Base-by-base conservation (phyloP, 2,888 invertebrate genomes). In the Limnephilus lunatus region DNA sequence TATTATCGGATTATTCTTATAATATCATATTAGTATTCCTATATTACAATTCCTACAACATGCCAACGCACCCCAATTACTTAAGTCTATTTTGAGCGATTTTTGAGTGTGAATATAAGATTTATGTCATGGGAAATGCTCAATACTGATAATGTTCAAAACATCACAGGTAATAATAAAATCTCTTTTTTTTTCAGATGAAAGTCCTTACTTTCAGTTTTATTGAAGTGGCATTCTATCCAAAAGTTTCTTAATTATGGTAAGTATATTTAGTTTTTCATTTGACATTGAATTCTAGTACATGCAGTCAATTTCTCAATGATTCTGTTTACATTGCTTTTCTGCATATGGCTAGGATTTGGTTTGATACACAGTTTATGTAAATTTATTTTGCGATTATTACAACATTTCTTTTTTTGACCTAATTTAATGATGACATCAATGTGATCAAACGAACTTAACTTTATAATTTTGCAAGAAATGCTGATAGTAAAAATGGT, bases 201-300 rank as follows among this genome's bases (percentile, higher is more conserved):
- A n/a, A 87, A 48, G 48, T 25, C 30, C 31, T 53, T 48, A n/a
- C 39, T 83, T 48, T 86, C 30, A 44, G 44, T 48, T 30, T 53
- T 44, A 31, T 87, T 89, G 88, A 89, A 89, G 88, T 80, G 68
- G 35, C 35, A 35, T 25, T 35, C 32, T 12, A 68, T 32, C 31
- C 4, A 89, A 89, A 89, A 35, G 35, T 80, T n/a, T 80, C 35
- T 35, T 89, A 89, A 89, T 30, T 88, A 89, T 89, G 88, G 88
- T 89, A 81, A 89, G 80, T 35, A 31, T 9, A 39, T n/a, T 44
- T 86, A 19, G n/a, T 85, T 85, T 68, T 25, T 68, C 53, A 68
- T 68, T 68, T 25, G 5, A 68, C 68, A 68, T 68, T n/a, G 25
- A 68, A 25, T 68, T 68, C 7, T 68, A 68, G 25, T n/a, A 68